Evolutionary conservation across 2,113 vertebrate genomes (phyloP), one percentile per base, ranked within the genome.

Genomic region (Colistium nudipinnis): DNA sequence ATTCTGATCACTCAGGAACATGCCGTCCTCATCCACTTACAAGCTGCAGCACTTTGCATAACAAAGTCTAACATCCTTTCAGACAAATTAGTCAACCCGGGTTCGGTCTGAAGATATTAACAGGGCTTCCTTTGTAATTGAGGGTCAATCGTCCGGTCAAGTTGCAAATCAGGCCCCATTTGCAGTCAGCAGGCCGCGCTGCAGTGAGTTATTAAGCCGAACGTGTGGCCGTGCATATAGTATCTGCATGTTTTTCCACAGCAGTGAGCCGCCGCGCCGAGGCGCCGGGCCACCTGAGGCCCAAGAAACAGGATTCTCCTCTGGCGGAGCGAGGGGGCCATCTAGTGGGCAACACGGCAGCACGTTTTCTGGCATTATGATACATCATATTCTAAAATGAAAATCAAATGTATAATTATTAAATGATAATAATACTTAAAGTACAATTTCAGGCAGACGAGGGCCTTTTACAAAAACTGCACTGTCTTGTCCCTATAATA

Each of bases 271-370:
- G 17, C 61, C 4, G 2, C 25, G 6, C 17, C 17, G 33, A 53
- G 12, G 16, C 44, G 35, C 61, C 36, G 6, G 25, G 55, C 43
- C 11, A 2, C 4, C 3, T 10, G 2, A 11, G 27, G 47, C 12
- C 7, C 1, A 1, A 11, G 9, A 28, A 41, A n/a, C 11, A 25
- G 45, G 36, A 6, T 0, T 20, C 68, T 16, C 38, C 66, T 62
- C 22, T 2, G 7, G 59, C 63, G 62, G 86, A 78, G 78, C 24
- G 71, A 92, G 60, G 79, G 87, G 81, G 90, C 90, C 91, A 91
- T 74, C 93, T 93, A 52, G 88, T 90, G 92, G 62, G 24, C 4
- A 16, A 48, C 0, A 2, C 44, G 4, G 28, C 31, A 13, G 14
- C 7, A 7, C 17, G 51, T 27, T 33, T 13, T 1, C 27, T 41